Conservation (phyloP, 2,888 invertebrate species). For the Athalia cordata region DNA sequence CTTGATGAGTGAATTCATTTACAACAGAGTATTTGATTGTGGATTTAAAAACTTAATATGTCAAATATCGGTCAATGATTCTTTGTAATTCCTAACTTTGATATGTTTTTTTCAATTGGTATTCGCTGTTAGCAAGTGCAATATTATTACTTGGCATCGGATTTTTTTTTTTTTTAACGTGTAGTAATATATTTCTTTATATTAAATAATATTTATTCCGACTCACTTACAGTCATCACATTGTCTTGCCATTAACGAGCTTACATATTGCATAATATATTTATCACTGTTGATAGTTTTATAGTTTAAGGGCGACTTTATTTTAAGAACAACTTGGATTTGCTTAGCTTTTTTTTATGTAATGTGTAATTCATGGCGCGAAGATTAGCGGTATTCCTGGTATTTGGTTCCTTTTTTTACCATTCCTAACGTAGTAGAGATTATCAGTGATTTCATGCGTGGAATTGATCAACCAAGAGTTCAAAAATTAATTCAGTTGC, state of each 20-base stretch:
- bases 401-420: too few relatives aligned
- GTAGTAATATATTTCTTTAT: constrained; percentile 23
- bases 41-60: background rate
- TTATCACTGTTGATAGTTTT: constrained; percentile 35
- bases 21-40: background rate
- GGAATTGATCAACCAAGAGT: too few relatives aligned
- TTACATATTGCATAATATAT: constrained; percentile 32
- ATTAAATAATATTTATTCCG: constrained; percentile 17
- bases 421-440: too few relatives aligned
- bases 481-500: background rate
- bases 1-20: constrained; percentile 14
- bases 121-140: constrained; percentile 3
- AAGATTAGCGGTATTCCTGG: too few relatives aligned
- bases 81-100: background rate
- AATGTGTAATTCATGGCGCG: too few relatives aligned
- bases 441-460: too few relatives aligned
- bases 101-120: background rate
- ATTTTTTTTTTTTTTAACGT: background rate
- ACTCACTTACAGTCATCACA: constrained; percentile 9
- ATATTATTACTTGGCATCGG: constrained; percentile 12
- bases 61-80: background rate
- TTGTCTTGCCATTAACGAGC: constrained; percentile 39
- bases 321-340: background rate
- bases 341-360: constrained; percentile 3
- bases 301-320: constrained; percentile 3